Conservation (phyloP, 2,797 vertebrate genomes). For the Carapus acus region DNA sequence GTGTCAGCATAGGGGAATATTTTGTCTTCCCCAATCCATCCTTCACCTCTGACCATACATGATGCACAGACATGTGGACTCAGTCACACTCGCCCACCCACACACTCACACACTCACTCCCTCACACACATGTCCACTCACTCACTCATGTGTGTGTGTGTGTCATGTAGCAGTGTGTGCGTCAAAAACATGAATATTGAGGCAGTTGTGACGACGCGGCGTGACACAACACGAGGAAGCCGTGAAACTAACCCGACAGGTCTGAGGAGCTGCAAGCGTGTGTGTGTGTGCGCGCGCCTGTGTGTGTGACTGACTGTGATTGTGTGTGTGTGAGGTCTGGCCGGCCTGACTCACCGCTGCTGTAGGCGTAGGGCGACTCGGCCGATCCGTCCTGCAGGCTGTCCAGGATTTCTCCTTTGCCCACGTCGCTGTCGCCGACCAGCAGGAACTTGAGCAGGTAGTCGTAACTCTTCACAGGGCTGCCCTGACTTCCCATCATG, state of each 20-base stretch:
- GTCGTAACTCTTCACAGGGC: constrained; percentile 98
- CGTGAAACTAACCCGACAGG: constrained; percentile 11
- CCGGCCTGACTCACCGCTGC: constrained; percentile 90
- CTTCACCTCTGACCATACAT: no score
- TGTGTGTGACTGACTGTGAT: no score
- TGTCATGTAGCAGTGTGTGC: no score
- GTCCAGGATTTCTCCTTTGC: constrained; percentile 96
- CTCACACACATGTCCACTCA: no score
- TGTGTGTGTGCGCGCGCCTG: no score
- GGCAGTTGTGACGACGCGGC: constrained; percentile 29
- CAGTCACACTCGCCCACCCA: background rate
- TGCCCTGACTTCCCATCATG: constrained; percentile 89
- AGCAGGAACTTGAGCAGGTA: constrained; percentile 97
- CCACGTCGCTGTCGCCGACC: constrained; percentile 97
- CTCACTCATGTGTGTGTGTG: no score
- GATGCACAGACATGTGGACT: no score
- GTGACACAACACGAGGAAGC: constrained; percentile 26
- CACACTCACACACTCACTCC: constrained; percentile 29
- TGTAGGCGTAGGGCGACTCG: constrained; percentile 94
- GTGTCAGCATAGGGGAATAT: no score
- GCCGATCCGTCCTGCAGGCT: constrained; percentile 94
- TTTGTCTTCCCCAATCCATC: no score
- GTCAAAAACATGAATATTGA: constrained; percentile 18
- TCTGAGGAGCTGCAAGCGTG: constrained; percentile 9
- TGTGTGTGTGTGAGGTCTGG: no score